Percentiles rank a stretch among this genome's conserved stretches.
phyloP scores from a whole-genome alignment of 2,888 invertebrate species.

The Anagyrus pseudococci region DNA sequence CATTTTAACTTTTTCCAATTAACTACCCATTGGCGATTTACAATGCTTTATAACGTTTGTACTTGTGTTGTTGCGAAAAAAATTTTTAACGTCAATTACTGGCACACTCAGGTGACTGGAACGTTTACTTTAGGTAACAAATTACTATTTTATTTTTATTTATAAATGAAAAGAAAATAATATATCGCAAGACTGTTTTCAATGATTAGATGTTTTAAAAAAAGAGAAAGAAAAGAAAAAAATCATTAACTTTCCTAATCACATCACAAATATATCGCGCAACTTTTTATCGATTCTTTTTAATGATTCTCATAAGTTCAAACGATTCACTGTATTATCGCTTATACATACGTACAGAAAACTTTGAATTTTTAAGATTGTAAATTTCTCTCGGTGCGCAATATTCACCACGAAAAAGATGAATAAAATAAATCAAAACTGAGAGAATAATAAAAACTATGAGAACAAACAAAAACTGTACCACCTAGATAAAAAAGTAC shows the following conservation, averaged over 20 bases:
- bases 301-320: slow-evolving; percentile 29
- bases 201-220: slow-evolving; percentile 33
- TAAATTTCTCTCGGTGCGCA: slow-evolving; percentile 26
- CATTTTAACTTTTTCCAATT: too few relatives aligned
- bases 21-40: too few relatives aligned
- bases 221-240: slow-evolving; percentile 26
- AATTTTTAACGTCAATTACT: slow-evolving; percentile 31
- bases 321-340: slow-evolving; percentile 25
- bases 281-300: slow-evolving; percentile 36
- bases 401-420: slow-evolving; percentile 29
- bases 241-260: slow-evolving; percentile 34
- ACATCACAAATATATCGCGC: slow-evolving; percentile 37
- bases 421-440: slow-evolving; percentile 31
- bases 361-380: slow-evolving; percentile 30
- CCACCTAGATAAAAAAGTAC: slow-evolving; percentile 36
- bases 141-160: slow-evolving; percentile 31
- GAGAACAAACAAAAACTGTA: slow-evolving; percentile 2
- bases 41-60: not conserved
- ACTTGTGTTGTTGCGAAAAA: slow-evolving; percentile 15
- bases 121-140: slow-evolving; percentile 33
- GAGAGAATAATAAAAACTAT: slow-evolving; percentile 20
- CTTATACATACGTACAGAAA: slow-evolving; percentile 30
- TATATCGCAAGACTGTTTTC: slow-evolving; percentile 38
- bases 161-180: slow-evolving; percentile 23
- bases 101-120: slow-evolving; percentile 23